A percentile compares a stretch with the other conserved stretches of the same genome.
These are phyloP conservation scores for Tromatobia lineatoria DNA, from an alignment of 2,888 invertebrate genomes.

Conservation along the genomic window DNA sequence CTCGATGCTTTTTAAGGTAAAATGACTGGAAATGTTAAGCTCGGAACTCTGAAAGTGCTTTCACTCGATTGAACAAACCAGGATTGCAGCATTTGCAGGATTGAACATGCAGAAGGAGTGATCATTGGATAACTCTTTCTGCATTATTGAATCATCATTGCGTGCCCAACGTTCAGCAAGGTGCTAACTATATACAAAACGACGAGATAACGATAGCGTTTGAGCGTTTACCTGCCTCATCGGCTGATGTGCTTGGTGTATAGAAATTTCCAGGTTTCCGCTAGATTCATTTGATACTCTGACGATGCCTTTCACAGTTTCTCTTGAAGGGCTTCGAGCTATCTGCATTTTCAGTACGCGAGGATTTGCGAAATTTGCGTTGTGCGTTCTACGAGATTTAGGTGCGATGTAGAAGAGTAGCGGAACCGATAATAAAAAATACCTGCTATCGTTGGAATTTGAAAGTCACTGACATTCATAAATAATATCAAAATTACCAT, in stretches of 20 bases:
- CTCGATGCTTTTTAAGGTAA: neutral
- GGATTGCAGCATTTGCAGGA: no score
- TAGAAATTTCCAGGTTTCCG: slow-evolving; percentile 61
- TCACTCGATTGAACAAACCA: slow-evolving; percentile 40
- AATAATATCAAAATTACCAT: no score
- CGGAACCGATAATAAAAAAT: slow-evolving; percentile 48
- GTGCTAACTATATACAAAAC: slow-evolving; percentile 21
- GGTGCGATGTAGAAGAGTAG: slow-evolving; percentile 39
- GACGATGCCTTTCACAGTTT: slow-evolving; percentile 7
- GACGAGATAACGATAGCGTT: slow-evolving; percentile 43
- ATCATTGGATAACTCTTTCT: no score
- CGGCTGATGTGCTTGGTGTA: slow-evolving; percentile 41
- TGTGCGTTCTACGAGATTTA: slow-evolving; percentile 54
- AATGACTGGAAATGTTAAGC: no score
- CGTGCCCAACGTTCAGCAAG: neutral
- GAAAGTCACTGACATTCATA: no score
- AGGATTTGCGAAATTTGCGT: slow-evolving; percentile 60
- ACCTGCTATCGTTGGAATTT: no score
- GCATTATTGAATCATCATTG: slow-evolving; percentile 18
- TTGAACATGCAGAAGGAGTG: no score
- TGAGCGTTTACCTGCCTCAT: slow-evolving; percentile 51
- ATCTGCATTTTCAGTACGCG: slow-evolving; percentile 59
- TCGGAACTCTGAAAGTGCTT: no score
- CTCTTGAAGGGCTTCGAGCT: slow-evolving; percentile 44
- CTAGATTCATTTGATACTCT: slow-evolving; percentile 17